Evolutionary conservation across 1,140 invertebrate species (phyloP).

Genomic region (Halesus radiatus): DNA sequence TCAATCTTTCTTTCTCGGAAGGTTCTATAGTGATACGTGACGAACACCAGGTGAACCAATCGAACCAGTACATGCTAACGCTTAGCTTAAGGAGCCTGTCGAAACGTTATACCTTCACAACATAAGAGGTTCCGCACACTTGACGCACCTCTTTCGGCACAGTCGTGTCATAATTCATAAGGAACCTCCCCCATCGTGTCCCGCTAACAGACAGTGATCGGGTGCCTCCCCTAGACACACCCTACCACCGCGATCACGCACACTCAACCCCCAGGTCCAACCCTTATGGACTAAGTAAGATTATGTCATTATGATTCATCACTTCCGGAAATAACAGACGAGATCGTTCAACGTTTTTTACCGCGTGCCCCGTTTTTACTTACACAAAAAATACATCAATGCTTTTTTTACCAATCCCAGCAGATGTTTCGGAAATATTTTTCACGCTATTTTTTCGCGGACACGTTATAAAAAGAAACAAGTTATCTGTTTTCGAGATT

Average conservation of each 20-base stretch:
- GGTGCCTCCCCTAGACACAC: conserved; percentile 4
- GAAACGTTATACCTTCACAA: background rate
- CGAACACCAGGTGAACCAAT: no score
- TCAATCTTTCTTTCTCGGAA: no score
- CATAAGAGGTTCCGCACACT: conserved; percentile 16
- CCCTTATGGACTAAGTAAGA: background rate
- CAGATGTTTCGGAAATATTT: background rate
- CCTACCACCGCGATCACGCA: conserved; percentile 2
- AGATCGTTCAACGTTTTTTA: background rate
- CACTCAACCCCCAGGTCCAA: conserved; percentile 1
- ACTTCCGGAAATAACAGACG: background rate
- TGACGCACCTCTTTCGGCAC: conserved; percentile 24
- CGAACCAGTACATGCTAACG: no score
- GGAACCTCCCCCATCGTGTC: conserved; percentile 18
- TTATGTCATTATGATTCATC: background rate
- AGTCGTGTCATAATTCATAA: conserved; percentile 12
- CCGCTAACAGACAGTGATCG: conserved; percentile 19
- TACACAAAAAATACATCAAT: background rate
- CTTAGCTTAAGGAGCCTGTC: no score
- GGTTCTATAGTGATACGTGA: no score
- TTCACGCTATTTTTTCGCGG: background rate
- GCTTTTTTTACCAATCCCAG: background rate
- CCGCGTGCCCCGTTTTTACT: background rate
- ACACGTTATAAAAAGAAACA: background rate
- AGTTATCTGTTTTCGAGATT: background rate